Conservation (phyloP, 2,113 vertebrate species). For the Lontra canadensis region DNA sequence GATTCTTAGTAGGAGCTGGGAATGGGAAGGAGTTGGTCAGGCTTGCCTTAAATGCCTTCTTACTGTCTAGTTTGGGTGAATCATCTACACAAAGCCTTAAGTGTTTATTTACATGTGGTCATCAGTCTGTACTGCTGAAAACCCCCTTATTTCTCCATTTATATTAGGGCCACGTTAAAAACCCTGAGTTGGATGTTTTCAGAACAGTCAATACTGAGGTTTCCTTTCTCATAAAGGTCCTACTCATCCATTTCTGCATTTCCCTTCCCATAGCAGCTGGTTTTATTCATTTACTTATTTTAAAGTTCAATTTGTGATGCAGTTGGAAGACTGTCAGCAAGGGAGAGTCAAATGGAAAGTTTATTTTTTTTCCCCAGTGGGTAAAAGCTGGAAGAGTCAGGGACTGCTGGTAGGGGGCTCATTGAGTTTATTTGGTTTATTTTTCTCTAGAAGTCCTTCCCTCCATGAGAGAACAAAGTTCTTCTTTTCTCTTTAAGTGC, state of each 20-base stretch:
- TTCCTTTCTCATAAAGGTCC: slow-evolving; percentile 32
- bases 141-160: neutral
- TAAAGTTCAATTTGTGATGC: slow-evolving; percentile 74
- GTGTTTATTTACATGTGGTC: neutral
- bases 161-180: neutral
- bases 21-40: neutral
- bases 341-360: slow-evolving; percentile 59
- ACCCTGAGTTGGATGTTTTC: neutral
- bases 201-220: neutral
- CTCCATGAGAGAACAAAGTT: slow-evolving; percentile 61
- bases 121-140: neutral
- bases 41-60: neutral
- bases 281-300: slow-evolving; percentile 67
- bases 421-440: slow-evolving; percentile 74
- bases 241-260: neutral
- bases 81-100: neutral
- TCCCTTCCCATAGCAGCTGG: slow-evolving; percentile 56
- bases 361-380: slow-evolving; percentile 59
- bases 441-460: slow-evolving; percentile 57
- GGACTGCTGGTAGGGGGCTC: slow-evolving; percentile 44
- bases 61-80: neutral
- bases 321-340: slow-evolving; percentile 70
- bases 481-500: slow-evolving; percentile 55
- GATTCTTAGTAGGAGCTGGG: neutral
- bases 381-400: slow-evolving; percentile 54